phyloP scores from a whole-genome alignment of 2,113 vertebrate species.

The Lasiurus cinereus region DNA sequence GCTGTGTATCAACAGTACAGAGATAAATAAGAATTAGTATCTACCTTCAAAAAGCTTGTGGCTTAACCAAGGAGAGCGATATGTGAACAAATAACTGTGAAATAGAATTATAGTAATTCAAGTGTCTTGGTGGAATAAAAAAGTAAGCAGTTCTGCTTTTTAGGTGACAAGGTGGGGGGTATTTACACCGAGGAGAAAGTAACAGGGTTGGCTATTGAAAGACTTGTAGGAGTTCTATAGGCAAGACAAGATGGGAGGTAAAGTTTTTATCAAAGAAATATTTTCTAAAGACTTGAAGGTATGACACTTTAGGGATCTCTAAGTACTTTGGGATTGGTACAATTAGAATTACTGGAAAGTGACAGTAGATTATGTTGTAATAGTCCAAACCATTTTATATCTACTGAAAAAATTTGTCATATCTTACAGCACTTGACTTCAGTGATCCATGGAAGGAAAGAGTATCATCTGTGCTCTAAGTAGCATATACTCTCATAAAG shows the following conservation, averaged over 20 bases:
- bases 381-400: not conserved
- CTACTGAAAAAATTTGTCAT: not conserved
- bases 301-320: not conserved
- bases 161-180: not conserved
- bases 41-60: not conserved
- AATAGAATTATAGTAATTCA: not conserved
- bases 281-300: not conserved
- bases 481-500: not conserved
- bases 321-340: not conserved
- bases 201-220: not conserved
- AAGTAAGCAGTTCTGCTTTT: not conserved
- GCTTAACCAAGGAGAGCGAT: not conserved
- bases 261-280: not conserved
- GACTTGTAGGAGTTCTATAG: not conserved
- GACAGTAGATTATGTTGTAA: not conserved
- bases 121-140: not conserved
- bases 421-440: not conserved
- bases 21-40: not conserved
- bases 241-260: not conserved
- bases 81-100: not conserved
- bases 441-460: not conserved
- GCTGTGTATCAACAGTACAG: not conserved
- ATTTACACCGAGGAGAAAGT: not conserved
- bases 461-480: not conserved
- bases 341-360: not conserved